These are phyloP conservation scores for Actinemys pallida DNA, from an alignment of 2,113 vertebrate genomes.

Conservation along the genomic window DNA sequence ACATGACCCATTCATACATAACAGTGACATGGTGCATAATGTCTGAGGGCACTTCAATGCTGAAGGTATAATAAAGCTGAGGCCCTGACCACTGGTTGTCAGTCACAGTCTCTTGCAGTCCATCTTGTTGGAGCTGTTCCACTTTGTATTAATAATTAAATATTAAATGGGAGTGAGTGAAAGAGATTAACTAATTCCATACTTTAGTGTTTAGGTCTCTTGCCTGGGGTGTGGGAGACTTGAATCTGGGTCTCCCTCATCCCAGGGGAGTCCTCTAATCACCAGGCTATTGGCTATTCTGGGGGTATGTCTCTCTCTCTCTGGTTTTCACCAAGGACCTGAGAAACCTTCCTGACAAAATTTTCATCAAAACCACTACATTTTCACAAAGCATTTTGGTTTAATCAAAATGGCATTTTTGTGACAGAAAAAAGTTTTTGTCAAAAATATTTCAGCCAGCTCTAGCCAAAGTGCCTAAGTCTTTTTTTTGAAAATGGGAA, in stretches of 20 bases:
- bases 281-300: background rate
- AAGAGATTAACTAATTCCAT: background rate
- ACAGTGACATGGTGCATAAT: background rate
- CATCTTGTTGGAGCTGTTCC: background rate
- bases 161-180: background rate
- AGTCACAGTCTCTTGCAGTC: background rate
- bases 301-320: background rate
- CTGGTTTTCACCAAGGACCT: background rate
- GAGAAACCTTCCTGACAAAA: background rate
- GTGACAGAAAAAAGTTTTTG: too few relatives aligned
- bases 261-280: background rate
- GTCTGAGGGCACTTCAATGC: constrained; percentile 8
- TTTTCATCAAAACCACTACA: background rate
- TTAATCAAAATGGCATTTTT: background rate
- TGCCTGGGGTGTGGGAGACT: background rate
- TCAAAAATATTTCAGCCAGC: background rate
- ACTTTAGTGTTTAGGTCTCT: background rate
- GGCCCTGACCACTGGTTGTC: background rate
- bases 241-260: background rate
- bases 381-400: background rate
- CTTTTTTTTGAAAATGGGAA: background rate
- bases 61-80: constrained; percentile 19
- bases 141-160: background rate
- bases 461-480: background rate
- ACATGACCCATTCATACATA: background rate